These are phyloP conservation scores for Lordiphosa clarofinis DNA, from an alignment of 1,140 invertebrate species.

Conservation along the genomic window DNA sequence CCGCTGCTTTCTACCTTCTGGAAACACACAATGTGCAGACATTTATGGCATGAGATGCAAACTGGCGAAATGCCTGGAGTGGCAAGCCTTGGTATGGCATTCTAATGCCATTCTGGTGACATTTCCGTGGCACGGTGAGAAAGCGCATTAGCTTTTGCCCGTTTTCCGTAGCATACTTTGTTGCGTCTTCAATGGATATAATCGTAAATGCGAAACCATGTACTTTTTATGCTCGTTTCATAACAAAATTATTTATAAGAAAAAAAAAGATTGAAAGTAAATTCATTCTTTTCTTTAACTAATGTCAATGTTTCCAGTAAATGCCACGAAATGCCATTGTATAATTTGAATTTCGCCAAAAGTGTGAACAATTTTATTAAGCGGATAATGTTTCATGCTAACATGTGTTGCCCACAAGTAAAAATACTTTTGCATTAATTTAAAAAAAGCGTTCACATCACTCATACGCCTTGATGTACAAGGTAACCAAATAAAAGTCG, in stretches of 20 bases:
- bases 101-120: conserved; percentile 56
- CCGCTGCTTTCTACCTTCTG: no score
- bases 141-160: conserved; percentile 58
- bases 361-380: conserved; percentile 72
- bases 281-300: no score
- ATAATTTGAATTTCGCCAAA: conserved; percentile 24
- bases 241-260: neutral
- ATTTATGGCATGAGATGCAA: conserved; percentile 67
- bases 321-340: conserved; percentile 15
- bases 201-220: neutral
- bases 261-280: no score
- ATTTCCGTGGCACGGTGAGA: conserved; percentile 54
- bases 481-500: conserved; percentile 61
- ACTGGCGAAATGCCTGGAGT: conserved; percentile 62
- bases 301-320: neutral
- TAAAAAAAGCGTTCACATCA: conserved; percentile 41
- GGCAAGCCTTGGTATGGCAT: conserved; percentile 39
- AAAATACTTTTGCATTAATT: conserved; percentile 64
- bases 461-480: conserved; percentile 46
- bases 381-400: conserved; percentile 59
- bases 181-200: no score
- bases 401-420: conserved; percentile 23
- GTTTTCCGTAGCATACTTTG: conserved; percentile 55
- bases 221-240: neutral
- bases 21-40: conserved; percentile 64